Evolutionary conservation across 1,140 invertebrate species (phyloP), one percentile per base, ranked within the genome.

Genomic region (Pollicipes pollicipes): DNA sequence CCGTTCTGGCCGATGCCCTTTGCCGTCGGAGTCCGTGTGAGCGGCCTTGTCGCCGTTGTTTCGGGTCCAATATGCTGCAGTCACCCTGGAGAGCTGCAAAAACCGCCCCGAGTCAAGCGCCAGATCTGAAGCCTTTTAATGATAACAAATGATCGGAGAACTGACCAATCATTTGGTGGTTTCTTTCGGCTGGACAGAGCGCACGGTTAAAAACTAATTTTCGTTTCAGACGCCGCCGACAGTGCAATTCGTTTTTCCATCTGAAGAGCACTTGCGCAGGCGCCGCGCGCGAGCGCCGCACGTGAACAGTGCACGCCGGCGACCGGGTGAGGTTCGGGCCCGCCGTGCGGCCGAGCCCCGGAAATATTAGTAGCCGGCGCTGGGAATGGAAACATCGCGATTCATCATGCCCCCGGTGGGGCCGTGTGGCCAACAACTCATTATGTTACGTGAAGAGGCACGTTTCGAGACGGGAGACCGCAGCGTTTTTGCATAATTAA

Each of bases 51-150:
- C 13, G 13, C 45, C 24, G 45, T 58, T 58, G 45, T 58, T 58
- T 58, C 45, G 45, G 21, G 6, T 2, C 45, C 13, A 58, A 21
- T 10, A 58, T 58, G 45, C 45, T 10, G 45, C 45, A 58, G 8
- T 58, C 24, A 58, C 13, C 2, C 21, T 21, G 45, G 45, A 10
- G 6, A 10, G 45, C 45, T 21, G 45, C 45, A 58, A 58, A 58
- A 58, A 58, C 45, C 45, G 2, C 2, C 45, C 45, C 13, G 24
- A 58, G 13, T 58, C 45, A 58, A 21, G 13, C 45, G 45, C 45
- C 45, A 58, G 24, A 58, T 58, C 45, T 58, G 45, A 58, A 58
- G 45, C 45, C 45, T 58, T 58, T 58, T 58, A 58, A 58, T 58
- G 45, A 58, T 58, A 58, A 58, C 45, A 58, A 58, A 58, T 58